Base-by-base conservation (phyloP, 2,888 invertebrate species). In the Mythimna lalbum region DNA sequence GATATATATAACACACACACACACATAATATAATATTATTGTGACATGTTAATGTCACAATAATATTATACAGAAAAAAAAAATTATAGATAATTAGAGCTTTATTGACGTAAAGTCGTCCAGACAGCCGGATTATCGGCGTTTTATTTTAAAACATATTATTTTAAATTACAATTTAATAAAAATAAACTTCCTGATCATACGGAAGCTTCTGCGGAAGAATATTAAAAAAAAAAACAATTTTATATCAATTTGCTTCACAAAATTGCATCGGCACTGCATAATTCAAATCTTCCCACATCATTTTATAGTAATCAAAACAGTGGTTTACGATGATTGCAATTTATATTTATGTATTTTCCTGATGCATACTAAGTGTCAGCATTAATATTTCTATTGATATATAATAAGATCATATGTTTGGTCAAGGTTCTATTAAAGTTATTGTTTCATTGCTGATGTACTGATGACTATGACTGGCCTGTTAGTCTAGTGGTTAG, bases 201-300 rank as follows among this genome's bases (percentile, higher is more conserved):
- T 27, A 55, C 65, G 62, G 78, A 76, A 78, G 53, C 21, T 0
- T 36, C 12, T 19, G 12, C 39, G 65, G 62, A 76, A 76, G 62
- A 50, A 53, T 17, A 43, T 7, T 67, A 14, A 5, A 50, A 47
- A 19, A 60, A 21, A 12, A 17, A 19, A 4, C 19, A 64, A n/a
- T 64, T 64, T 78, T n/a, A 73, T 33, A 52, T 52, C 31, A 61
- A 73, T 64, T 76, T 52, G 47, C 6, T 74, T 23, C 17, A 62
- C 39, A 53, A 59, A 66, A 76, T 79, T 66, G 33, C 23, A 66
- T 23, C 52, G 56, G 43, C 50, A 50, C 1, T 7, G 21, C 19
- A 53, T 65, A 73, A 76, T 63, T 59, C 68, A 36, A 23, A 5
- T 17, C 19, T 73, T 14, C 66, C 76, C 74, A 14, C 62, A 66